Conservation (phyloP, 2,797 vertebrate species). For the Syndactyla subalaris region DNA sequence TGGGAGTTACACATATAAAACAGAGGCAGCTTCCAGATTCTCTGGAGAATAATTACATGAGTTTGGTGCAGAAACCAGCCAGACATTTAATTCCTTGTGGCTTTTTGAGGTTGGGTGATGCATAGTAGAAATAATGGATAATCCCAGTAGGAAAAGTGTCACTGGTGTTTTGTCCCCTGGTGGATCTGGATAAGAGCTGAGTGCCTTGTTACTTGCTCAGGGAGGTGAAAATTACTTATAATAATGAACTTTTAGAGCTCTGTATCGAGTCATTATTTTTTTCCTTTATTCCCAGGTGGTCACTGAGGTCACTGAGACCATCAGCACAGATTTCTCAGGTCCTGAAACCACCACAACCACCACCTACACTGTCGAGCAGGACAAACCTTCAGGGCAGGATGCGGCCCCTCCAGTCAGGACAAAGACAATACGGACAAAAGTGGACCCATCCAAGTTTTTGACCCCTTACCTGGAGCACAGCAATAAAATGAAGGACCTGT, state of each 20-base stretch:
- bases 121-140: neutral
- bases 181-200: neutral
- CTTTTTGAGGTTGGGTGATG: neutral
- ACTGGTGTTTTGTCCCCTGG: neutral
- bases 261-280: neutral
- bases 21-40: neutral
- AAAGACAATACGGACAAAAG: conserved; percentile 84
- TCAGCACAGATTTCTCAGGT: neutral
- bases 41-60: neutral
- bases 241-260: neutral
- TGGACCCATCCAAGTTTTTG: conserved; percentile 96
- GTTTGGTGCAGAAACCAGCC: neutral
- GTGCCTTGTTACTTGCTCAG: neutral
- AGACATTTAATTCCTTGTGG: neutral
- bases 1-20: neutral
- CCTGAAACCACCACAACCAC: neutral
- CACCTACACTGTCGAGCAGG: neutral
- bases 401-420: conserved; percentile 79
- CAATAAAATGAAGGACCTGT: conserved; percentile 96
- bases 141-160: neutral
- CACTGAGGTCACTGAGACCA: conserved; percentile 57
- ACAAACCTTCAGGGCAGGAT: neutral
- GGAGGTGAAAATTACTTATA: neutral
- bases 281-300: conserved; percentile 3
- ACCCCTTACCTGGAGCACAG: conserved; percentile 96